These are phyloP conservation scores for Philaethria dido DNA, from an alignment of 2,888 invertebrate genomes.

Conservation along the genomic window DNA sequence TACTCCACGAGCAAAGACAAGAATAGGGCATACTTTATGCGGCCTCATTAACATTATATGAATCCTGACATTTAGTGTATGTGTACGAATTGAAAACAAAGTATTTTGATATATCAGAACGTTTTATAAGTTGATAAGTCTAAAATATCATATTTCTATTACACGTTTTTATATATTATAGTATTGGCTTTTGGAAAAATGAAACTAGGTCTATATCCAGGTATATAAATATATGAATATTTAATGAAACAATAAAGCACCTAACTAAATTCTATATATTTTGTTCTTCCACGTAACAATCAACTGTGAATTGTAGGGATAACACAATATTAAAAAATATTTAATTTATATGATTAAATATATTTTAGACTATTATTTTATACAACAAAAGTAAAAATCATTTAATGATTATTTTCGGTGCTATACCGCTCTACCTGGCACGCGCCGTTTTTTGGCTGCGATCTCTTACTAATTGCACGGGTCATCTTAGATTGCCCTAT, in stretches of 20 bases:
- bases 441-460: slow-evolving; percentile 35
- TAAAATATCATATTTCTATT: no score
- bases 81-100: no score
- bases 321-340: neutral
- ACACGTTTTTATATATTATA: no score
- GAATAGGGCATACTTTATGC: no score
- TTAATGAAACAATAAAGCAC: neutral
- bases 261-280: neutral
- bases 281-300: neutral
- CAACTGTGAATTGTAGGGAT: neutral
- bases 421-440: slow-evolving; percentile 35
- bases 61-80: no score
- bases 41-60: no score
- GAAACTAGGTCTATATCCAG: no score
- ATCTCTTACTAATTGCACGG: slow-evolving; percentile 32
- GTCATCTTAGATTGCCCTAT: slow-evolving; percentile 43
- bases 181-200: no score
- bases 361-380: slow-evolving; percentile 4
- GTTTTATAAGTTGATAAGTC: no score
- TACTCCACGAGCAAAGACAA: no score
- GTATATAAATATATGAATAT: no score
- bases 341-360: neutral
- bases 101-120: no score
- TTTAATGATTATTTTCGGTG: slow-evolving; percentile 28
- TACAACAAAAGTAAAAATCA: slow-evolving; percentile 15